Base-by-base conservation (phyloP, 2,113 vertebrate species). In the Brienomyrus longianalis region DNA sequence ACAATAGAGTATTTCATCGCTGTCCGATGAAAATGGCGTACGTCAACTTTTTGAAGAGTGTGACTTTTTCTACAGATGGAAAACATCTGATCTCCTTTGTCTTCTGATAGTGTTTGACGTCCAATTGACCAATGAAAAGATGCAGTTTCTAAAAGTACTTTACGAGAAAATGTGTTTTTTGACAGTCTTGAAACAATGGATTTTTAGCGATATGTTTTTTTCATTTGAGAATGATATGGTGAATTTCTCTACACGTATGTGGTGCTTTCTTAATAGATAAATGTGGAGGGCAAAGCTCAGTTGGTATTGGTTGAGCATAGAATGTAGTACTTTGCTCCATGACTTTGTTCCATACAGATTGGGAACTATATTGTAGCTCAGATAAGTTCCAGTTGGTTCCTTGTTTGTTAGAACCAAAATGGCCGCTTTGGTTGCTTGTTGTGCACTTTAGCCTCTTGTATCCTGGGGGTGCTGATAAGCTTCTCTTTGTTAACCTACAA, bases 161-260 rank as follows among this genome's bases (percentile, higher is more conserved):
- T 66, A 8, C 27, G n/a, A 10, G 59, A 62, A 62, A 62, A 62
- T 62, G 59, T 9, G 21, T 62, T 62, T 66, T 27, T 27, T 59
- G 21, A 23, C 21, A 0, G 17, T 56, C 54, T 2, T 59, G 56
- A 59, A 59, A 59, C 56, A n/a, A 66, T 66, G 23, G 59, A 66
- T 66, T 66, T 59, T n/a, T 27, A 27, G 7, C 27, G 9, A 66
- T 27, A 27, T 9, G 23, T 66, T 8, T 66, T 27, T 59, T 62
- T 62, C 59, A 62, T n/a, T 62, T 9, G 23, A 62, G 59, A 62
- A 27, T 23, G 23, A 62, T 3, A 62, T 62, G 59, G 59, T 62
- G 59, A 62, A 62, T n/a, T 62, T 62, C 59, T 13, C 27, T 45
- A 45, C 0, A 43, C 59, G 83, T 87, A 91, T 91, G 88, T 85